Evolutionary conservation across 2,113 vertebrate species (phyloP).

Genomic region (Corapipo altera): DNA sequence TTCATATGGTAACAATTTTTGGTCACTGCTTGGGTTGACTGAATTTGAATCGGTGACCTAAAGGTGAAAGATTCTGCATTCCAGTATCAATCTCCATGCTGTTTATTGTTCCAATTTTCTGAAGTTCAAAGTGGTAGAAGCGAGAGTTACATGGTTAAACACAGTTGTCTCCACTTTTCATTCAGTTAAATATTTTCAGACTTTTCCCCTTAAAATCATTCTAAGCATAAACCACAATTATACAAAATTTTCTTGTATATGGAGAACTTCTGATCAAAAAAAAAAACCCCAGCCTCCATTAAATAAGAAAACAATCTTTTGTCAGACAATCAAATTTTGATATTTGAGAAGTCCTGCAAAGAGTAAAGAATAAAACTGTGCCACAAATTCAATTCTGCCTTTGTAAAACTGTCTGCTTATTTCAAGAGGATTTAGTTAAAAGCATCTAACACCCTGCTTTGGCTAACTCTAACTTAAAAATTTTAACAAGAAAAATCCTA

Average conservation of each 20-base stretch:
- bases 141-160: background rate
- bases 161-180: background rate
- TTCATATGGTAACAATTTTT: slow-evolving; percentile 54
- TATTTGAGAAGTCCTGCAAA: background rate
- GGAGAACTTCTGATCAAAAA: background rate
- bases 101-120: background rate
- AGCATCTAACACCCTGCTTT: background rate
- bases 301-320: background rate
- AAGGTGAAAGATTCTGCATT: slow-evolving; percentile 37
- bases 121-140: slow-evolving; percentile 18
- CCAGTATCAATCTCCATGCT: background rate
- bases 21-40: background rate
- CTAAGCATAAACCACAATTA: background rate
- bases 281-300: background rate
- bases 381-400: background rate
- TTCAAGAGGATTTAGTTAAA: background rate
- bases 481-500: background rate
- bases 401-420: background rate
- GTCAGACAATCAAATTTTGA: background rate
- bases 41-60: slow-evolving; percentile 41
- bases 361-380: background rate
- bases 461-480: background rate
- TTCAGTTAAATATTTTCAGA: background rate
- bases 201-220: background rate
- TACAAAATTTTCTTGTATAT: fast-evolving